Conservation (phyloP, 2,797 vertebrate species). For the Alcedo quadribrachys region DNA sequence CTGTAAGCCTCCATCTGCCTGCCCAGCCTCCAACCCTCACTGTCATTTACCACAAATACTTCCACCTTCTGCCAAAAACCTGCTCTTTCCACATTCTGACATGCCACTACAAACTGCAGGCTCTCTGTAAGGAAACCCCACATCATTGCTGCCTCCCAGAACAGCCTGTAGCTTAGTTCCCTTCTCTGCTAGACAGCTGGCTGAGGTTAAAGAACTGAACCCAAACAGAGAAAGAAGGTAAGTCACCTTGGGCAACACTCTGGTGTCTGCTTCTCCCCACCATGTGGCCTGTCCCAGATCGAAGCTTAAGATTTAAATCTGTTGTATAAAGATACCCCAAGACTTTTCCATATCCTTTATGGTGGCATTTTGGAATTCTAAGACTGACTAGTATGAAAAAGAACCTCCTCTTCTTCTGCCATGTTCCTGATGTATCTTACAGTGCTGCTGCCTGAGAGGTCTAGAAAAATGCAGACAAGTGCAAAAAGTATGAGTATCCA, state of each 20-base stretch:
- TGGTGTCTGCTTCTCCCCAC: neutral
- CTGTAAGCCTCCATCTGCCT: slow-evolving; percentile 13
- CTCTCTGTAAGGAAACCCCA: neutral
- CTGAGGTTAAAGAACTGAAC: neutral
- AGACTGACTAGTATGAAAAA: neutral
- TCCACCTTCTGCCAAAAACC: neutral
- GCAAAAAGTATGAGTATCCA: neutral
- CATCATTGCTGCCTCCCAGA: neutral
- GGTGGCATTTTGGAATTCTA: neutral
- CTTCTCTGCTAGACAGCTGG: neutral
- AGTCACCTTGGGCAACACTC: neutral
- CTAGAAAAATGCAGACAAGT: neutral
- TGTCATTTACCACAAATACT: neutral
- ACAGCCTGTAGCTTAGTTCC: neutral
- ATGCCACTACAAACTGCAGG: neutral
- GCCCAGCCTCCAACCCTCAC: neutral
- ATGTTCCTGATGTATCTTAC: neutral
- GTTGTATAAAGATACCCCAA: neutral
- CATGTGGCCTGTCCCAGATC: neutral
- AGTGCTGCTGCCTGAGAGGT: neutral
- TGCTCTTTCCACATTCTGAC: neutral
- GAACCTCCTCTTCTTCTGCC: neutral
- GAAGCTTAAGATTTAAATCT: neutral
- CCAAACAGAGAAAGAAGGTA: neutral
- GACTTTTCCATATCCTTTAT: neutral